phyloP scores from a whole-genome alignment of 2,888 invertebrate genomes.

The Aphidius colemani region DNA sequence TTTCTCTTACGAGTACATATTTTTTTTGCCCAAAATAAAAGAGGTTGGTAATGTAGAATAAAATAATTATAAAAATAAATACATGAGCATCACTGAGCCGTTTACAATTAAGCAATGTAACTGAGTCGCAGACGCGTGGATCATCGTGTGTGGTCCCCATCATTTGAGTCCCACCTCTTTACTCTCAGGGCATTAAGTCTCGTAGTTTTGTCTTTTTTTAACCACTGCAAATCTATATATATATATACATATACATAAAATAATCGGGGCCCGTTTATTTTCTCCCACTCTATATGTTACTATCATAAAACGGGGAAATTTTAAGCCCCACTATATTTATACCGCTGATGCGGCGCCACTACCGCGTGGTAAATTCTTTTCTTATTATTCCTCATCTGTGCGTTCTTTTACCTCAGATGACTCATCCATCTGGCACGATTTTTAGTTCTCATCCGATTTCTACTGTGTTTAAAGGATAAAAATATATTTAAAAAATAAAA shows the following conservation, averaged over 20 bases:
- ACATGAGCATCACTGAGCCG: conserved; percentile 54
- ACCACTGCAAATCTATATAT: conserved; percentile 18
- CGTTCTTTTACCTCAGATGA: conserved; percentile 18
- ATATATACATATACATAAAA: conserved; percentile 10
- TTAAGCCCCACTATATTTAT: too few species aligned
- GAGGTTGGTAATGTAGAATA: too few species aligned
- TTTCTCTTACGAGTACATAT: too few species aligned
- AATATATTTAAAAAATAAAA: neutral
- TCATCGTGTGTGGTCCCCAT: conserved; percentile 59
- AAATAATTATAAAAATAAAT: too few species aligned
- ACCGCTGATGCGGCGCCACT: conserved; percentile 24
- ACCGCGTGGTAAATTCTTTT: conserved; percentile 28
- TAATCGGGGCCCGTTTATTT: conserved; percentile 29
- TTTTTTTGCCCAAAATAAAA: too few species aligned
- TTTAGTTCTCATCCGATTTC: conserved; percentile 2
- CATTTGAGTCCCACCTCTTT: conserved; percentile 53
- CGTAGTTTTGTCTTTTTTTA: conserved; percentile 33
- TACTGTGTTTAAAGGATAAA: neutral
- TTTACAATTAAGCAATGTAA: conserved; percentile 61
- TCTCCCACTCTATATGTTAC: conserved; percentile 38
- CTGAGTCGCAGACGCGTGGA: conserved; percentile 60
- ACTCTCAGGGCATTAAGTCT: conserved; percentile 34
- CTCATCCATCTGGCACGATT: conserved; percentile 16
- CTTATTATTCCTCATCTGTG: conserved; percentile 22
- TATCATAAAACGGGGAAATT: neutral